A percentile compares a stretch with the other conserved stretches of the same genome.
Conservation (phyloP, 2,888 invertebrate genomes). For the Matsumyia berberina region DNA sequence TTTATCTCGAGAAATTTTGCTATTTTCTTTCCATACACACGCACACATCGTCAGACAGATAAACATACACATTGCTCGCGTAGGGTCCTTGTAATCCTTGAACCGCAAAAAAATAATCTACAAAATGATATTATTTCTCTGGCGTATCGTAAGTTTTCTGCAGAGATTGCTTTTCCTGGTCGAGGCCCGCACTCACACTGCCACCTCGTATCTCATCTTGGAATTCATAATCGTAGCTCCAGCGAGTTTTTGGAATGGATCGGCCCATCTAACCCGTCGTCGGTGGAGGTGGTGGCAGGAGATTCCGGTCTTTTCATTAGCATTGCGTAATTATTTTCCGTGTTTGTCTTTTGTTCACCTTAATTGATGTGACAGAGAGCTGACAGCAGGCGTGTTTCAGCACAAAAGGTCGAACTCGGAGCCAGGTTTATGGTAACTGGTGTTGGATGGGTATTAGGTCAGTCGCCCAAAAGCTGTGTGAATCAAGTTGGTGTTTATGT, state of each 20-base stretch:
- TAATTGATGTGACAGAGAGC: conserved; percentile 67
- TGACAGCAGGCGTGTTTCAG: conserved; percentile 43
- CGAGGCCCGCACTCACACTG: not conserved
- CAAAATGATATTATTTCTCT: conserved; percentile 60
- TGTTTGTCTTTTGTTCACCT: conserved; percentile 62
- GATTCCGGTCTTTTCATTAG: conserved; percentile 60
- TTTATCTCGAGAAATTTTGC: conserved; percentile 56
- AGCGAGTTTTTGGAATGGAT: conserved; percentile 27
- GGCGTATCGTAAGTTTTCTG: conserved; percentile 47
- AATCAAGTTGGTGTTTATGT: conserved; percentile 25
- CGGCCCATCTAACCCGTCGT: not conserved
- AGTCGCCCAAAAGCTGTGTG: conserved; percentile 15
- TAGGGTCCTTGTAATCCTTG: conserved; percentile 72
- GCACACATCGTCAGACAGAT: conserved; percentile 10
- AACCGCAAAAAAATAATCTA: conserved; percentile 74
- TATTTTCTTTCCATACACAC: conserved; percentile 56
- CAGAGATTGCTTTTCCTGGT: conserved; percentile 45
- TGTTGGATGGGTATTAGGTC: conserved; percentile 21
- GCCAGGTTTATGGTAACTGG: not conserved
- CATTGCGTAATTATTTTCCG: conserved; percentile 51
- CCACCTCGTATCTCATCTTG: conserved; percentile 18
- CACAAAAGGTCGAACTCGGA: conserved; percentile 42
- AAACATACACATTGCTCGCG: conserved; percentile 46
- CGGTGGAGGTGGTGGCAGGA: not conserved
- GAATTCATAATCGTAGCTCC: conserved; percentile 40